Conservation (phyloP, 2,888 invertebrate genomes). For the Zootermopsis nevadensis region DNA sequence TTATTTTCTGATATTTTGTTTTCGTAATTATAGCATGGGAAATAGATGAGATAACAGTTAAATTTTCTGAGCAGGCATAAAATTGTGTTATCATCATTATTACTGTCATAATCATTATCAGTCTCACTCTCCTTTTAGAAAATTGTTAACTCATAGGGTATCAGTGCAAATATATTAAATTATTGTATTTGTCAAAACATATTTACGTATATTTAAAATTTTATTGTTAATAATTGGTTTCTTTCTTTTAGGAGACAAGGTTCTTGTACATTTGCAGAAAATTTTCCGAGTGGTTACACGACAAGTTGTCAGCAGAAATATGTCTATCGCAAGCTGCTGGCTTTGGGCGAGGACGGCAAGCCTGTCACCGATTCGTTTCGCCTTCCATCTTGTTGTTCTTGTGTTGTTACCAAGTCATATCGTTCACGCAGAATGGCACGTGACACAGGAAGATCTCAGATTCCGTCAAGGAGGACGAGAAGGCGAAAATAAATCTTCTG, state of each 20-base stretch:
- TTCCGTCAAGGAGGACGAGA: not conserved
- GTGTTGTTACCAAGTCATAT: slow-evolving; percentile 58
- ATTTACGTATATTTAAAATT: too few species aligned
- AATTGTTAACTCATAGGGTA: too few species aligned
- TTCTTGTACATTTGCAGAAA: slow-evolving; percentile 66
- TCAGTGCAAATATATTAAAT: too few species aligned
- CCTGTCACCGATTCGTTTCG: slow-evolving; percentile 66
- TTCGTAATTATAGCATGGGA: too few species aligned
- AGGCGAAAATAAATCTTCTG: not conserved
- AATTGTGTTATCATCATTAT: too few species aligned
- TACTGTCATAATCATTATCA: too few species aligned
- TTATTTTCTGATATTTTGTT: too few species aligned
- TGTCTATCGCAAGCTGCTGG: slow-evolving; percentile 67
- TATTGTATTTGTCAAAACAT: too few species aligned
- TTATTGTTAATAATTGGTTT: slow-evolving; percentile 17
- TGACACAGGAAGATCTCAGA: not conserved
- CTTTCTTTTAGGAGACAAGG: slow-evolving; percentile 61
- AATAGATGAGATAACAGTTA: too few species aligned
- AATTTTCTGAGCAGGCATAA: too few species aligned
- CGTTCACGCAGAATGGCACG: not conserved
- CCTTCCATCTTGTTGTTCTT: slow-evolving; percentile 82
- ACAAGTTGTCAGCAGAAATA: slow-evolving; percentile 72
- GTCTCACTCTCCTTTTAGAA: too few species aligned
- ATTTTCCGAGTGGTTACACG: slow-evolving; percentile 64
- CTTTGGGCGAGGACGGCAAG: slow-evolving; percentile 64